Evolutionary conservation across 2,113 vertebrate species (phyloP), one percentile per base, ranked within the genome.

Genomic region (Takifugu flavidus): DNA sequence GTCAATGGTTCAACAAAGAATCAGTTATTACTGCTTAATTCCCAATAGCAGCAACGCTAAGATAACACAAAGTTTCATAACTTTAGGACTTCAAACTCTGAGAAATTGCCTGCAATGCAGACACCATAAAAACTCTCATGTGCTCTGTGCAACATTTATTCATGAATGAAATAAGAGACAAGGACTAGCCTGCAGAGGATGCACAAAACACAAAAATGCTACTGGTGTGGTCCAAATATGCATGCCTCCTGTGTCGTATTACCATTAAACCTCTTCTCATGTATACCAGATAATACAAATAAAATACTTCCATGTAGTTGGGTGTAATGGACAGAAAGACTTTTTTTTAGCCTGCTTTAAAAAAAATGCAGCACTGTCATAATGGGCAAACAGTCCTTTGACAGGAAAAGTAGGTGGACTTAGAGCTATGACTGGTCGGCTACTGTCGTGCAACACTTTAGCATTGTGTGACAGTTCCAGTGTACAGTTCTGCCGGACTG

Each of bases 241-340:
- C 45, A 72, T 74, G 29, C 78, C 82, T 85, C 80, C 51, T 68
- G 78, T 79, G 81, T 60, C 73, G 67, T 76, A 74, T 82, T 77
- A 80, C 79, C 47, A 5, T 64, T 28, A 6, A 69, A 74, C 47
- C 49, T 72, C 57, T 77, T 78, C 74, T 78, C 60, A 65, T 69
- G 64, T 67, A 66, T 58, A 55, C 69, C 53, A 78, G 81, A 70
- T 39, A 39, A 39, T 39, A 39, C 8, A 39, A 39, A 39, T 75
- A 70, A 78, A 56, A 77, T 78, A 77, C 77, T 74, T 75, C 70
- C 73, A 76, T 67, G 70, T 78, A 65, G 6, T 31, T 3, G 77
- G 72, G 72, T 54, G 13, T 72, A 80, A 83, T 70, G 75, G 62
- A 80, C 75, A 78, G 79, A 77, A 59, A 73, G 66, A 79, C 71